Evolutionary conservation across 2,888 invertebrate species (phyloP).

Genomic region (Trichopoda pennipes): DNA sequence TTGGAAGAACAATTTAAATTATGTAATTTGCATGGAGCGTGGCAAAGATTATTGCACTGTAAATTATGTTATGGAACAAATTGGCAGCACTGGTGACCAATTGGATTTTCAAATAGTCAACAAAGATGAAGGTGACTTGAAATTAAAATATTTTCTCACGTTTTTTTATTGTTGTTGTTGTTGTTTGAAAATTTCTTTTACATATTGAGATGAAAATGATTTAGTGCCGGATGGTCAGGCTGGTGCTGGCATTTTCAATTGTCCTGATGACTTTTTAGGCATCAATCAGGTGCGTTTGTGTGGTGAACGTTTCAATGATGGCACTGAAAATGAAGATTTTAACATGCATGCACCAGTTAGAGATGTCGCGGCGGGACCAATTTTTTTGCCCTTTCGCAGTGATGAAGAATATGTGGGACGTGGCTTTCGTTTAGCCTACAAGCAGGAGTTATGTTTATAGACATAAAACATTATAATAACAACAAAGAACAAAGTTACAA

Average conservation of each 20-base stretch:
- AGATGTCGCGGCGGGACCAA: constrained; percentile 86
- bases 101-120: constrained; percentile 86
- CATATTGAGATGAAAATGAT: constrained; percentile 83
- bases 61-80: constrained; percentile 82
- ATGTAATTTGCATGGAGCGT: constrained; percentile 87
- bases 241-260: constrained; percentile 88
- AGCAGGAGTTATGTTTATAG: constrained; percentile 85
- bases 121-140: constrained; percentile 83
- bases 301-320: constrained; percentile 88
- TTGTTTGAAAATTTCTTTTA: background rate
- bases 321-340: constrained; percentile 82
- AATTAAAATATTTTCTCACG: constrained; percentile 40
- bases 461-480: background rate
- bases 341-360: constrained; percentile 86
- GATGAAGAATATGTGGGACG: constrained; percentile 85
- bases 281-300: constrained; percentile 87
- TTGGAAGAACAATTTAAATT: constrained; percentile 88
- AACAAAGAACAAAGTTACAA: constrained; percentile 12
- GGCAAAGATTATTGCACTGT: constrained; percentile 85
- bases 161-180: constrained; percentile 15
- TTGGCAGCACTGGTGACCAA: constrained; percentile 79
- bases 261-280: constrained; percentile 88
- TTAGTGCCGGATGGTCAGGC: constrained; percentile 86
- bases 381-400: constrained; percentile 86
- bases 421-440: constrained; percentile 87